Evolutionary conservation across 2,113 vertebrate genomes (phyloP).

Genomic region (Hiodon tergisus): DNA sequence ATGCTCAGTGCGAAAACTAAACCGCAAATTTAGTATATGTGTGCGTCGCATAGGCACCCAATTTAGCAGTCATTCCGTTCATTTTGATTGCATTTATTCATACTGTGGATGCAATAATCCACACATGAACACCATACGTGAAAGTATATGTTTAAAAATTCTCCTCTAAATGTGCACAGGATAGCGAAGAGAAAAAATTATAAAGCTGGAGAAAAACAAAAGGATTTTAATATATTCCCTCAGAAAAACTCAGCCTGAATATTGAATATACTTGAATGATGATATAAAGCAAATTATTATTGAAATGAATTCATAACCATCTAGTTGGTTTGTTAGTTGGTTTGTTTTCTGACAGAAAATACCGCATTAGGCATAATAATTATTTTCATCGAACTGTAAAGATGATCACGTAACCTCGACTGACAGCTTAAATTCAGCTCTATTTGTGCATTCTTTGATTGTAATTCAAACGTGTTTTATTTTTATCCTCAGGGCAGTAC

Average conservation of each 20-base stretch:
- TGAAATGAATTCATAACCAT: conserved; percentile 1
- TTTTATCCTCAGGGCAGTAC: background rate
- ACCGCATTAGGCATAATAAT: conserved; percentile 3
- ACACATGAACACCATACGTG: too few species aligned
- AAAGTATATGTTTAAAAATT: too few species aligned
- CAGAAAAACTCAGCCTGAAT: background rate
- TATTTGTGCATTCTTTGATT: background rate
- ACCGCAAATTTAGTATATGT: too few species aligned
- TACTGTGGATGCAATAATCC: too few species aligned
- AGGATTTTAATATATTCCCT: background rate
- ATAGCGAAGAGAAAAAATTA: background rate
- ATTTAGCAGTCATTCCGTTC: too few species aligned
- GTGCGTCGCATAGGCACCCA: too few species aligned
- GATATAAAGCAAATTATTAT: background rate
- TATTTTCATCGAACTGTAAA: background rate
- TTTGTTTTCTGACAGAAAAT: background rate
- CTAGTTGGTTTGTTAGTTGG: background rate
- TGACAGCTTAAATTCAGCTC: conserved; percentile 1
- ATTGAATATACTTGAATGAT: background rate
- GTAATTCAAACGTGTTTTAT: background rate
- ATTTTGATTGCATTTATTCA: too few species aligned
- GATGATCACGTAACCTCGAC: background rate
- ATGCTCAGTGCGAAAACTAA: too few species aligned
- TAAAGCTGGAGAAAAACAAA: too few species aligned
- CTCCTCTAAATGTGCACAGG: too few species aligned